Base-by-base conservation (phyloP, 2,113 vertebrate species). In the Atrichornis clamosus region DNA sequence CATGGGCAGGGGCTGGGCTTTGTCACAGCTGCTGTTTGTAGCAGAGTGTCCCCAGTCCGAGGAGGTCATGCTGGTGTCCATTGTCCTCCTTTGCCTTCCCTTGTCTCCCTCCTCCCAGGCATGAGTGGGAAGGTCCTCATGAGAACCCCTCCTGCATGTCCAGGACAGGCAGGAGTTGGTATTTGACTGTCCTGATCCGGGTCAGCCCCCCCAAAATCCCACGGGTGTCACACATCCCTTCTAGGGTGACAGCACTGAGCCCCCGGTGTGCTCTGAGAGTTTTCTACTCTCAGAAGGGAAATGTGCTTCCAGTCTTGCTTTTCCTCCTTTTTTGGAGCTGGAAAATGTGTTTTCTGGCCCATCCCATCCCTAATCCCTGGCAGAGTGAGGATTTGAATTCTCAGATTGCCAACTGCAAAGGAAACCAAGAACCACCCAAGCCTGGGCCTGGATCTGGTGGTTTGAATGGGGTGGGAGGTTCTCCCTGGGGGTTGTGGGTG, bases 201-300 rank as follows among this genome's bases (percentile, higher is more conserved):
- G 14, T 11, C 27, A 39, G 10, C 5, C 10, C 42, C 47, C 5
- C 11, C 5, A 4, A 30, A 56, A 28, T 26, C 53, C 35, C 18
- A 1, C 5, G 59, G 46, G 37, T 32, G 77, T 37, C 20, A 10
- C 50, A 11, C 35, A 30, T 32, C 44, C 70, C 70, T 90, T 59
- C 32, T 64, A 15, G n/a, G 53, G 44, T 32, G 10, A 22, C 32
- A 49, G 32, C 49, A 8, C 39, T 2, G n/a, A 76, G 15, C 23
- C 8, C 18, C 15, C 15, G 13, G 27, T 0, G 1, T 0, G 1
- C 1, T 52, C 37, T 37, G 56, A n/a, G 1, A 3, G 9, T n/a
- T 69, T 69, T 63, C 65, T 74, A 46, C 56, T 50, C 4, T 0
- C 58, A 58, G 79, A 68, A 88, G 75, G 69, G 39, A 32, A 67